Evolutionary conservation across 2,797 vertebrate genomes (phyloP).

Genomic region (Synaphobranchus kaupii): DNA sequence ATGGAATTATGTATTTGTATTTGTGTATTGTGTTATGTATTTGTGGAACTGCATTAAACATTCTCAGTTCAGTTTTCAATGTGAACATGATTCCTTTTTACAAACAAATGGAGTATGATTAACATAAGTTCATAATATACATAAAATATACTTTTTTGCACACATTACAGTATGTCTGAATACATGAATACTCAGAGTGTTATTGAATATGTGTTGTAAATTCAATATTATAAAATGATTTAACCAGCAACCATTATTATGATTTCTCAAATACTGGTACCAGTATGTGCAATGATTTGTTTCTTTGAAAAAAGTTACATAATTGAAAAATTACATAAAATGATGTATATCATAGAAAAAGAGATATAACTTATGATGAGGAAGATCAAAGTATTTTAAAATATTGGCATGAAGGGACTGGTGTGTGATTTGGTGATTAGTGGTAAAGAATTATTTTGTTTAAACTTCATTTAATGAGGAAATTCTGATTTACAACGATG

Average conservation of each 20-base stretch:
- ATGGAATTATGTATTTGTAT: background rate
- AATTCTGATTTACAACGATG: background rate
- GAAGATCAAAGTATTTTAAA: background rate
- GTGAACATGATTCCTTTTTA: background rate
- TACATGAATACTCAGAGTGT: background rate
- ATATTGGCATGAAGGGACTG: background rate
- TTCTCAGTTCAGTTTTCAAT: background rate
- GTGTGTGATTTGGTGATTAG: background rate
- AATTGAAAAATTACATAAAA: no score
- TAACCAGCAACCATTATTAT: no score
- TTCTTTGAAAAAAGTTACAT: no score
- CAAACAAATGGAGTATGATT: background rate
- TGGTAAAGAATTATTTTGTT: background rate
- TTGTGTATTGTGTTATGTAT: no score
- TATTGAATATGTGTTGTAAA: background rate
- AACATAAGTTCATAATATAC: background rate
- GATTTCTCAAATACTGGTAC: no score
- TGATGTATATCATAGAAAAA: no score
- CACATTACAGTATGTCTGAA: background rate
- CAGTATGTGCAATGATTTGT: no score
- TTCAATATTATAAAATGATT: no score
- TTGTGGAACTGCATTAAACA: background rate
- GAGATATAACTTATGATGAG: background rate
- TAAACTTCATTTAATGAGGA: background rate
- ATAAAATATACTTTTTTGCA: background rate